Evolutionary conservation across 2,797 vertebrate genomes (phyloP).

Genomic region (Phataginus tetradactyla): DNA sequence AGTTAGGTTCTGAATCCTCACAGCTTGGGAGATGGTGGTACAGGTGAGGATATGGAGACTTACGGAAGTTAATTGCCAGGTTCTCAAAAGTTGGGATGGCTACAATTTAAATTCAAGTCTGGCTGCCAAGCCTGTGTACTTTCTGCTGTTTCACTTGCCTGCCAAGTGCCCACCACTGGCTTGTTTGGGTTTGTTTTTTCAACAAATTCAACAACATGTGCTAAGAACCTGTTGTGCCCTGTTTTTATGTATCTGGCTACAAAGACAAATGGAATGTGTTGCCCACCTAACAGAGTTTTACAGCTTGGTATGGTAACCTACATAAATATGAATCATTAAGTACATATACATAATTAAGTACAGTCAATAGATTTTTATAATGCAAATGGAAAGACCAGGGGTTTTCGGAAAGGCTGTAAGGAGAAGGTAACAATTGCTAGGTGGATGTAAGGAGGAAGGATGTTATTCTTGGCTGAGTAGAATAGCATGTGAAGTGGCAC

Average conservation of each 20-base stretch:
- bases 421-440: neutral
- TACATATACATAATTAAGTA: neutral
- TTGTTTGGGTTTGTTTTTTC: neutral
- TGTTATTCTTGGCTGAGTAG: neutral
- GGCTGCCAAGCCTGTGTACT: neutral
- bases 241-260: neutral
- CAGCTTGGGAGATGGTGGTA: neutral
- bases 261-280: neutral
- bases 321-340: neutral
- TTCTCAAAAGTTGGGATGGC: neutral
- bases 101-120: neutral
- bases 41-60: neutral
- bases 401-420: neutral
- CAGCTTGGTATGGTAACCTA: neutral
- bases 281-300: neutral
- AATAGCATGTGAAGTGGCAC: neutral
- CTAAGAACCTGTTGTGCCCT: neutral
- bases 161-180: neutral
- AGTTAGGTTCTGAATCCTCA: neutral
- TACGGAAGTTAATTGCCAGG: neutral
- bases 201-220: neutral
- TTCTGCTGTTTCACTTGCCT: neutral
- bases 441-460: neutral
- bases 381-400: neutral
- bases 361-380: slow-evolving; percentile 3